Base-by-base conservation (phyloP, 35 echinoderm and acorn worm genomes). In the Hemicentrotus pulcherrimus region DNA sequence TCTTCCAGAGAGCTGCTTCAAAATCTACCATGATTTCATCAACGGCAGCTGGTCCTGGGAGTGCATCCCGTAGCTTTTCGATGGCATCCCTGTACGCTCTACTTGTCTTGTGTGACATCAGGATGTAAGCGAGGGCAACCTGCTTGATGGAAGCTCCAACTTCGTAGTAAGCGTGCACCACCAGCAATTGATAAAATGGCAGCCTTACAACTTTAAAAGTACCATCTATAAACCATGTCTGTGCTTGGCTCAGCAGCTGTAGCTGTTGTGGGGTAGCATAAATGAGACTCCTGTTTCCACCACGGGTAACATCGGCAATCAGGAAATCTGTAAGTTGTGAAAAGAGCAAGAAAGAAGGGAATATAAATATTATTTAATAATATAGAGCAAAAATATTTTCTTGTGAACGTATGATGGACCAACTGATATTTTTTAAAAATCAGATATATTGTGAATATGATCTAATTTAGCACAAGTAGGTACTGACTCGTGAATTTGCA, bases 141-240 rank as follows among this genome's bases (percentile, higher is more conserved):
- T 92, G 16, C 91, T 92, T 92, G 24, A 92, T 35, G 47, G 33
- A 45, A 11, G 10, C 91, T 45, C 61, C 47, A 32, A 19, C 31
- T 31, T 94, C 61, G 33, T 61, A n/a, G 93, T 32, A 94, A 12
- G 93, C 93, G 31, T 94, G 46, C 32, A 94, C 45, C 31, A 78
- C 24, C 32, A 94, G 61, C 22, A 94, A 47, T n/a, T 94, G 93
- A 30, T 94, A 94, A 16, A 94, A 78, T n/a, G 93, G 93, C 0
- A 15, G 15, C 11, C 61, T 50, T 2, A 94, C 55, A 0, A 50
- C 61, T 78, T 94, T 50, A 31, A 94, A 94, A 1, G 93, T 94
- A 31, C 47, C 93, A 94, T 94, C 47, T 7, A 94, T 15, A 30
- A 15, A 94, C 93, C 93, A 95, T 0, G 35, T 85, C 61, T 35